phyloP scores from a whole-genome alignment of 2,113 vertebrate species.

The Struthio camelus region DNA sequence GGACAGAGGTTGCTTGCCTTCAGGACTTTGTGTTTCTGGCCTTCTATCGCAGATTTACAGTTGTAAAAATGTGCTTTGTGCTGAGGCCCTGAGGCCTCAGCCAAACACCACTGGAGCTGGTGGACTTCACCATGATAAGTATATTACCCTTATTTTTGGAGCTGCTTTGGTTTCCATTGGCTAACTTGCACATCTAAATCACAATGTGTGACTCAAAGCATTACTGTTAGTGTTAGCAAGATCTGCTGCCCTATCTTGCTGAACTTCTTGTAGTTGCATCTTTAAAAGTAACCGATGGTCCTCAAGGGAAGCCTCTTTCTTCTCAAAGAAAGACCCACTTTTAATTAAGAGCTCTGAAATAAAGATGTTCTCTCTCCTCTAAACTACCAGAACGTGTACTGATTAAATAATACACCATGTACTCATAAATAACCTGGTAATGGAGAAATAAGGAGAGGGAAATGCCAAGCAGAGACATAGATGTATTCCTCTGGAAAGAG shows the following conservation, averaged over 20 bases:
- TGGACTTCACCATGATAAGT: not conserved
- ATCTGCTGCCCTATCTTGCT: not conserved
- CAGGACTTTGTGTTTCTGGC: not conserved
- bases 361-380: not conserved
- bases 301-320: not conserved
- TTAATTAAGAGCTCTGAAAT: not conserved
- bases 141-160: not conserved
- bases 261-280: not conserved
- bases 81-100: not conserved
- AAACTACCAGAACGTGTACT: not conserved
- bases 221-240: not conserved
- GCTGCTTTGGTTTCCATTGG: not conserved
- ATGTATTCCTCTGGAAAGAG: not conserved
- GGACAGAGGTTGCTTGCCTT: not conserved
- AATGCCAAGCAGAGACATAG: not conserved
- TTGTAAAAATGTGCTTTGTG: not conserved
- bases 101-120: not conserved
- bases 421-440: not conserved
- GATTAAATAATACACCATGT: not conserved
- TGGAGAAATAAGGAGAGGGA: not conserved
- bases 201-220: not conserved
- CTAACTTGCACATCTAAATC: not conserved
- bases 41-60: not conserved
- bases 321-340: not conserved
- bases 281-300: not conserved